phyloP scores from a whole-genome alignment of 2,797 vertebrate species.

The Masticophis lateralis region DNA sequence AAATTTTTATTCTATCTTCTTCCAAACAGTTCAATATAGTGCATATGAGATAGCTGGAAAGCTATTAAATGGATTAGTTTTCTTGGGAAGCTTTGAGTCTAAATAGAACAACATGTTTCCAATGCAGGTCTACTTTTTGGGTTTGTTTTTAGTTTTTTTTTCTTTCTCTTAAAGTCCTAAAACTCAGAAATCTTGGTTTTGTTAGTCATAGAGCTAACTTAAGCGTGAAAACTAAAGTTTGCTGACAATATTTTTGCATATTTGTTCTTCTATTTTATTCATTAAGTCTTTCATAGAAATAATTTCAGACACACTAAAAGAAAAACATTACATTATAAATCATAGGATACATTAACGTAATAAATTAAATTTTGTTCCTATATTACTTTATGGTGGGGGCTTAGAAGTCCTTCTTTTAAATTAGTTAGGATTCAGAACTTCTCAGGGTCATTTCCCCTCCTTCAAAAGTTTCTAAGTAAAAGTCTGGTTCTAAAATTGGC shows the following conservation, averaged over 20 bases:
- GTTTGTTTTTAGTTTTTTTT: neutral
- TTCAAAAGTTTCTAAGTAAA: neutral
- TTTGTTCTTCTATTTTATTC: neutral
- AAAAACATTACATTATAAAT: neutral
- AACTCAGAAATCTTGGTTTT: neutral
- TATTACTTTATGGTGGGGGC: neutral
- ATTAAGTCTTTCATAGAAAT: neutral
- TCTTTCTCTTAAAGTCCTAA: neutral
- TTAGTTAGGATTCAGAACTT: neutral
- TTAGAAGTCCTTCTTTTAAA: neutral
- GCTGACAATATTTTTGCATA: neutral
- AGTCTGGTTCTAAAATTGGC: neutral
- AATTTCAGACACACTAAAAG: neutral
- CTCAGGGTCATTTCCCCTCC: neutral
- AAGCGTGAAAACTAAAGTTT: neutral
- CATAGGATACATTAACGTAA: neutral
- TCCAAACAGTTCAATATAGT: neutral
- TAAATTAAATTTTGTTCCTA: neutral
- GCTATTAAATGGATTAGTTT: neutral
- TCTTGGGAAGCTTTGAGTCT: neutral
- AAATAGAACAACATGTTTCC: neutral
- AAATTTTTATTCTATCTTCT: neutral
- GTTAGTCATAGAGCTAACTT: neutral
- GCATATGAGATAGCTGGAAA: neutral
- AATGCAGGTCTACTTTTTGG: neutral